A percentile compares a stretch with the other conserved stretches of the same genome.
phyloP scores from a whole-genome alignment of 2,888 invertebrate genomes.

The Platerodrilus igneus region DNA sequence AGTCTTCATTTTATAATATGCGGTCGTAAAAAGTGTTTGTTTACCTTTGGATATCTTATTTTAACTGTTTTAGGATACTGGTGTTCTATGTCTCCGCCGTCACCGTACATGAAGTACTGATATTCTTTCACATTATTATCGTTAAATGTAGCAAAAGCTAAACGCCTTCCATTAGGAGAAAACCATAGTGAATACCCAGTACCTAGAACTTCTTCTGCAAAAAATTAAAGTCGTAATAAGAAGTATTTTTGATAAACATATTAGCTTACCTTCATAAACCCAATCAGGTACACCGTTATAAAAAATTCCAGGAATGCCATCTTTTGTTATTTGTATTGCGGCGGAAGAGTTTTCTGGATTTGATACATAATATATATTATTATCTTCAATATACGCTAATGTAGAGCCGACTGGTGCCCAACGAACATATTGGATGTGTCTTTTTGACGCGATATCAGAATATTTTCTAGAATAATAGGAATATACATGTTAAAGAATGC shows the following conservation, averaged over 20 bases:
- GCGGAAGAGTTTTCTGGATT: slow-evolving; percentile 34
- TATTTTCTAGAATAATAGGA: slow-evolving; percentile 45
- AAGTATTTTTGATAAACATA: neutral
- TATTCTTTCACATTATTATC: slow-evolving; percentile 64
- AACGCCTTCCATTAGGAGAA: slow-evolving; percentile 61
- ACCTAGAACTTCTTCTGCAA: slow-evolving; percentile 73
- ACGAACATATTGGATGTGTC: slow-evolving; percentile 57
- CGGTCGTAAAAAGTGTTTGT: slow-evolving; percentile 2
- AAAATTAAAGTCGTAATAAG: neutral
- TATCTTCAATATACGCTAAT: slow-evolving; percentile 62
- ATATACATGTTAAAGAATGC: too few species aligned
- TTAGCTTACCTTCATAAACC: slow-evolving; percentile 78
- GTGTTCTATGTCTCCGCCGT: slow-evolving; percentile 51
- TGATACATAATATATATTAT: slow-evolving; percentile 63
- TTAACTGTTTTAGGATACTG: slow-evolving; percentile 65
- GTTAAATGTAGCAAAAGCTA: slow-evolving; percentile 71
- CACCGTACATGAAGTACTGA: slow-evolving; percentile 63
- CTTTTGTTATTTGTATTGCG: slow-evolving; percentile 49
- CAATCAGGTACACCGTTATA: slow-evolving; percentile 87
- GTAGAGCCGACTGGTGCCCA: slow-evolving; percentile 55
- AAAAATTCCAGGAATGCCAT: slow-evolving; percentile 60
- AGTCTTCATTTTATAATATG: too few species aligned
- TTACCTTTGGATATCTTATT: slow-evolving; percentile 75
- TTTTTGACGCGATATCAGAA: slow-evolving; percentile 51
- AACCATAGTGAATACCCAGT: slow-evolving; percentile 75